Conservation (phyloP, 2,113 vertebrate genomes). For the Opisthocomus hoazin region DNA sequence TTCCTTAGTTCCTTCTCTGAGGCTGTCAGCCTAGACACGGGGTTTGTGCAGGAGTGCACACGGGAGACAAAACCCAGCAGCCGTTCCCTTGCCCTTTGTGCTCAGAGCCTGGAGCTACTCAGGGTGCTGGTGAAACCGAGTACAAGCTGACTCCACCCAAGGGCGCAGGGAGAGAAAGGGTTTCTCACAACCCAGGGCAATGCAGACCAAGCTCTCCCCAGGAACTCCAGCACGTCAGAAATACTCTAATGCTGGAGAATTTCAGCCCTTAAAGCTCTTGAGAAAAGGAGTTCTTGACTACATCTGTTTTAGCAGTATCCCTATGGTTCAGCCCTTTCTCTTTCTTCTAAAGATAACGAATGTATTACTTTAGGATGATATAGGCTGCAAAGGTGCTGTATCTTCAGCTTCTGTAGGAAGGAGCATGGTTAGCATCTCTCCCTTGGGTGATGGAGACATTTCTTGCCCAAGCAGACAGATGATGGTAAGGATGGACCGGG, state of each 20-base stretch:
- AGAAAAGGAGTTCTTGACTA: neutral
- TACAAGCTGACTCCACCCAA: neutral
- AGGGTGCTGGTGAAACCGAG: neutral
- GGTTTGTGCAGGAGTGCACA: accelerated
- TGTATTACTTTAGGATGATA: neutral
- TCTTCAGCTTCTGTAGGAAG: neutral
- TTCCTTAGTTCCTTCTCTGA: neutral
- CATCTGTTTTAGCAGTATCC: neutral
- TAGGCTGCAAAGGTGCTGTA: neutral
- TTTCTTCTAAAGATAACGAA: neutral
- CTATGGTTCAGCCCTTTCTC: neutral
- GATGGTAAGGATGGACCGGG: neutral
- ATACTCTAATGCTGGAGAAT: neutral
- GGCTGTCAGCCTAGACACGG: neutral
- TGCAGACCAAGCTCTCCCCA: neutral
- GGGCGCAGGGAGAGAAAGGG: neutral
- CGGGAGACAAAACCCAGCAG: neutral
- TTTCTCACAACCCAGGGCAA: neutral
- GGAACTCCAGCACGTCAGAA: neutral
- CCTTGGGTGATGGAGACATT: neutral
- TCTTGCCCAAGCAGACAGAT: neutral
- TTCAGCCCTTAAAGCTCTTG: neutral
- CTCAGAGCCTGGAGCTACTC: neutral
- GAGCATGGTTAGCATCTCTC: neutral
- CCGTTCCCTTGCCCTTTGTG: neutral